A percentile compares a stretch with the other conserved stretches of the same genome.
Evolutionary conservation across 30 jellyfish, hydroid and myxozoan genomes (phyloP).

Genomic region (Cassiopea xamachana): DNA sequence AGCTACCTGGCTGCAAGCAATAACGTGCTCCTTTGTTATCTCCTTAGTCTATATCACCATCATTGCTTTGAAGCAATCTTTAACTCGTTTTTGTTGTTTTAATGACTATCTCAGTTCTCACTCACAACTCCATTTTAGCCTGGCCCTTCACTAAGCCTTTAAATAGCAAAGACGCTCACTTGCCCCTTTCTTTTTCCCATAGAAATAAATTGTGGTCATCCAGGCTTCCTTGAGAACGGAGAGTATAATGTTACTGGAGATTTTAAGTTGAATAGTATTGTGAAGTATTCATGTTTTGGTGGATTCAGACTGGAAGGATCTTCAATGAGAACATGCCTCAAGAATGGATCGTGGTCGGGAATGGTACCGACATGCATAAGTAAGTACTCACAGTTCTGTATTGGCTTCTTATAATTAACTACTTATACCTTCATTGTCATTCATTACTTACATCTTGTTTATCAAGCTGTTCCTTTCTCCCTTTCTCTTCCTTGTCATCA

Average conservation of each 20-base stretch:
- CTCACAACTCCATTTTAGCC: no score
- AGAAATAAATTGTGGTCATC: conserved; percentile 73
- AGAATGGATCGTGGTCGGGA: conserved; percentile 81
- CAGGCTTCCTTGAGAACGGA: conserved; percentile 80
- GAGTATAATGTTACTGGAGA: conserved; percentile 39
- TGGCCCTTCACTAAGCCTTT: no score
- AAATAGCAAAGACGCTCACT: no score
- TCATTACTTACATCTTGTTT: background rate
- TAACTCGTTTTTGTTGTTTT: no score
- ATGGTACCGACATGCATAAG: conserved; percentile 72
- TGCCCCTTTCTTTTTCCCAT: background rate
- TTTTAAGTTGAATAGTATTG: conserved; percentile 55
- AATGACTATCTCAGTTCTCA: no score
- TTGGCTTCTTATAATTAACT: background rate
- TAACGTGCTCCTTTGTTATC: no score
- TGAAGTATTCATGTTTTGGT: conserved; percentile 78
- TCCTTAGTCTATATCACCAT: no score
- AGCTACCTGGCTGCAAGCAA: no score
- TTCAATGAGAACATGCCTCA: conserved; percentile 66
- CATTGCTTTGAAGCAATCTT: no score
- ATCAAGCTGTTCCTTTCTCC: background rate
- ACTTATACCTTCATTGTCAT: background rate
- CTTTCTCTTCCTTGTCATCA: background rate
- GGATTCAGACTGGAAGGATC: conserved; percentile 75
- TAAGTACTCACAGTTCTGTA: background rate